These are phyloP conservation scores for Sminthurides bifidus DNA, from an alignment of 1,140 invertebrate species.

Conservation along the genomic window DNA sequence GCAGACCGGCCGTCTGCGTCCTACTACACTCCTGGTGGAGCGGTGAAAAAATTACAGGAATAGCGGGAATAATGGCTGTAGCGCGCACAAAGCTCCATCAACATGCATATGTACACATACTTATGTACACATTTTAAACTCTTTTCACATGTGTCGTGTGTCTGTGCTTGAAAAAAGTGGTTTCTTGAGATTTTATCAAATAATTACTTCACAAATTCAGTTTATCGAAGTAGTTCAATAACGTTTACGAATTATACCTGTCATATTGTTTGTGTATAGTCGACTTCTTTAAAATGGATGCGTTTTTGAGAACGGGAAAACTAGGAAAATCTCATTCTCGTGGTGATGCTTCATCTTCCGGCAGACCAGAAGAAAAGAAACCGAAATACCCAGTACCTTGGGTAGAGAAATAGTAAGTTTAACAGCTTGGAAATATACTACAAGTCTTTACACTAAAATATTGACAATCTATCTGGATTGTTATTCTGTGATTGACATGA, in stretches of 20 bases:
- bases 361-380: constrained; percentile 38
- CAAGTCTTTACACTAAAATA: constrained; percentile 8
- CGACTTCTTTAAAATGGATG: constrained; percentile 50
- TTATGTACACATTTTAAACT: too few species aligned
- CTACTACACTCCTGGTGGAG: too few species aligned
- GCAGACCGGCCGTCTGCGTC: too few species aligned
- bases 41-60: too few species aligned
- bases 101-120: too few species aligned
- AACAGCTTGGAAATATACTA: constrained; percentile 3
- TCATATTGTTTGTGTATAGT: neutral
- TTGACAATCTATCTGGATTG: neutral
- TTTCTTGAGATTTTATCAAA: too few species aligned
- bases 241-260: neutral
- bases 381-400: constrained; percentile 57
- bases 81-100: too few species aligned
- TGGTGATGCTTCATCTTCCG: constrained; percentile 33
- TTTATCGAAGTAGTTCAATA: neutral
- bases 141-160: too few species aligned
- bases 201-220: neutral
- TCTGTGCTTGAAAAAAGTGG: too few species aligned
- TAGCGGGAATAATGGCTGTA: too few species aligned
- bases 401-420: constrained; percentile 81
- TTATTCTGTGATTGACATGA: constrained; percentile 8
- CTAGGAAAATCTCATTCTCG: constrained; percentile 38
- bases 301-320: constrained; percentile 75